phyloP scores from a whole-genome alignment of 2,113 vertebrate species.

The Melanocharis versteri region DNA sequence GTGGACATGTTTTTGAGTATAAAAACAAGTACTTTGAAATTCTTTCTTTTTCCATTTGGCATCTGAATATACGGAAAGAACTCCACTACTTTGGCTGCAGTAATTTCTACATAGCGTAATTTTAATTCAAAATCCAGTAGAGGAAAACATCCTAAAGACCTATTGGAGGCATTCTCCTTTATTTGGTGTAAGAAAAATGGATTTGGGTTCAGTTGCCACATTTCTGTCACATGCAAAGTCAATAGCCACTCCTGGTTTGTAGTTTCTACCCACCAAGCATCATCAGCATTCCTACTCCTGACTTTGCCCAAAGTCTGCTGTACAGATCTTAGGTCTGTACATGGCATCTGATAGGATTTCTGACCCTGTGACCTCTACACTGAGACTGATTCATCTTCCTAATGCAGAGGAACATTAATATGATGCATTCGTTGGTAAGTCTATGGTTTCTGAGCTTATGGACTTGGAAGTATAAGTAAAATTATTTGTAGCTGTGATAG shows the following conservation, averaged over 20 bases:
- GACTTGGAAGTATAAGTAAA: background rate
- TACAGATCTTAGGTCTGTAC: background rate
- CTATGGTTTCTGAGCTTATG: background rate
- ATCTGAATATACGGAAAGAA: background rate
- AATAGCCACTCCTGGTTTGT: background rate
- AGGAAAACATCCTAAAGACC: background rate
- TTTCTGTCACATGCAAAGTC: background rate
- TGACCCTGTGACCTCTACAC: background rate
- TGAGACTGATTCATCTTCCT: background rate
- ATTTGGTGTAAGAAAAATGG: background rate
- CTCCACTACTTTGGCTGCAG: background rate
- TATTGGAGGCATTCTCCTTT: fast-evolving
- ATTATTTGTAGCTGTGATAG: background rate
- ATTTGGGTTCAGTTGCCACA: background rate
- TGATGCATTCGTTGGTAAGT: background rate
- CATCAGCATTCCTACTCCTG: background rate
- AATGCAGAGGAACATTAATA: background rate
- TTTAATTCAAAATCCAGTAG: background rate
- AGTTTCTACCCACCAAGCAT: background rate
- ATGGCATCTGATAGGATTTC: background rate
- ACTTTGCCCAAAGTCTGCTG: background rate
- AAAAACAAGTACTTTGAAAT: background rate
- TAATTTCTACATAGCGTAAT: background rate
- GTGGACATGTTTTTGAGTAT: background rate
- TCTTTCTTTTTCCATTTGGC: background rate